phyloP scores from a whole-genome alignment of 35 echinoderm and acorn worm genomes.

The Ophioderma brevispina region DNA sequence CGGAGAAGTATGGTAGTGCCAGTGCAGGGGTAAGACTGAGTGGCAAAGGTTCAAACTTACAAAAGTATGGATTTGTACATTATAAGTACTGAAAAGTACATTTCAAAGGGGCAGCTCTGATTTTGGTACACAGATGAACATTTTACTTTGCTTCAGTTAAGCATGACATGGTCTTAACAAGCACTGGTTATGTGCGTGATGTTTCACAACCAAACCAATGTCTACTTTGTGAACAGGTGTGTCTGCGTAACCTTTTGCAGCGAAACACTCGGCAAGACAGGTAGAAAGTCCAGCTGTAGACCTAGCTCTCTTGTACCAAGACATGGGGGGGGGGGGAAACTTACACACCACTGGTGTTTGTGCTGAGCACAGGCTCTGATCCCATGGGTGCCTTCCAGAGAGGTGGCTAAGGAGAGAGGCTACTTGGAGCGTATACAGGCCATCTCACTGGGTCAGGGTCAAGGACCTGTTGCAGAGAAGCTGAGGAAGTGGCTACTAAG shows the following conservation, averaged over 20 bases:
- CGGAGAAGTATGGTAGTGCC: too few relatives aligned
- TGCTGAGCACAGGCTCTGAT: constrained; percentile 95
- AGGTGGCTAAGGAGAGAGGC: constrained; percentile 83
- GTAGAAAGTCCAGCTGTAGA: constrained; percentile 93
- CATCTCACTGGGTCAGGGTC: constrained; percentile 96
- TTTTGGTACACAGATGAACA: too few relatives aligned
- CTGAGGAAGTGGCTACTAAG: constrained; percentile 82
- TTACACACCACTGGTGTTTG: constrained; percentile 88
- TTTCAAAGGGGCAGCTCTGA: too few relatives aligned
- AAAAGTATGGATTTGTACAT: too few relatives aligned
- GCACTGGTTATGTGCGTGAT: too few relatives aligned
- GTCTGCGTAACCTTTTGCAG: constrained; percentile 97
- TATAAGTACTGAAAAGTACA: too few relatives aligned
- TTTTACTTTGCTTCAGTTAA: too few relatives aligned
- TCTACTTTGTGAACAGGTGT: constrained; percentile 47
- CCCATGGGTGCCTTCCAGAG: constrained; percentile 98
- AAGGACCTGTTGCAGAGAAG: constrained; percentile 96
- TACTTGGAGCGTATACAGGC: constrained; percentile 93
- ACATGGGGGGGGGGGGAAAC: constrained; percentile 97
- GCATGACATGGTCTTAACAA: too few relatives aligned
- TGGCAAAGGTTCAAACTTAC: too few relatives aligned
- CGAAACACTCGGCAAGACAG: constrained; percentile 89
- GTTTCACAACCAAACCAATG: too few relatives aligned
- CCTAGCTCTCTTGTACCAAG: constrained; percentile 79
- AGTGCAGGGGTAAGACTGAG: constrained; percentile 56